Evolutionary conservation across 2,888 invertebrate genomes (phyloP), one percentile per base, ranked within the genome.

Genomic region (Pandemis heparana): DNA sequence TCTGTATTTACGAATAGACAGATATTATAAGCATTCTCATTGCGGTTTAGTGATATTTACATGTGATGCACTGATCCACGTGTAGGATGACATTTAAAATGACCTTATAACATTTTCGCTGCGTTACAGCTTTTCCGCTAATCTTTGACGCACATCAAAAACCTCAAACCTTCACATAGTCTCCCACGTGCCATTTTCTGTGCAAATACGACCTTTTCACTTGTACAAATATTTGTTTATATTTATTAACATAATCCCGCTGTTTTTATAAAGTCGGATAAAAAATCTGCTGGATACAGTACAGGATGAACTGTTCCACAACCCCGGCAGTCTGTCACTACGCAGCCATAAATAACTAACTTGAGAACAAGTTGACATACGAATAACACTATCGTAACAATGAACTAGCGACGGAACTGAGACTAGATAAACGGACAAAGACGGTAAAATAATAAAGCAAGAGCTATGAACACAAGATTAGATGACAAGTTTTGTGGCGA

Each of bases 271-370:
- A 23, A 12, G 1, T 56, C 23, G 16, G 23, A 12, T 23, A 56
- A 56, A 23, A 56, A 56, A 12, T 56, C 5, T 12, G 4, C 10
- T 56, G 23, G 23, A 18, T 53, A 53, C 53, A 8, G n/a, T 53
- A 53, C 53, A 8, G n/a, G 48, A 51, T 43, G 16, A 72, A 63
- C 56, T 63, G 12, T 66, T 48, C 61, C 46, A 41, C 72, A 61
- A 43, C 1, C 66, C 48, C n/a, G 68, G 68, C 72, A 63, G 10
- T 38, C 62, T 63, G 51, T 43, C 56, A 63, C n/a, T 62, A 9
- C 32, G 18, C 18, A 43, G 39, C 48, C 23, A 71, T 71, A 65
- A 65, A 71, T 71, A 65, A 65, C n/a, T 23, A 48, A 65, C 60
- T 65, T 60, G 56, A 48, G 7, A 51, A 71, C 60, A 71, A 71